Evolutionary conservation across 2,113 vertebrate species (phyloP).

Genomic region (Myrmecobius fasciatus): DNA sequence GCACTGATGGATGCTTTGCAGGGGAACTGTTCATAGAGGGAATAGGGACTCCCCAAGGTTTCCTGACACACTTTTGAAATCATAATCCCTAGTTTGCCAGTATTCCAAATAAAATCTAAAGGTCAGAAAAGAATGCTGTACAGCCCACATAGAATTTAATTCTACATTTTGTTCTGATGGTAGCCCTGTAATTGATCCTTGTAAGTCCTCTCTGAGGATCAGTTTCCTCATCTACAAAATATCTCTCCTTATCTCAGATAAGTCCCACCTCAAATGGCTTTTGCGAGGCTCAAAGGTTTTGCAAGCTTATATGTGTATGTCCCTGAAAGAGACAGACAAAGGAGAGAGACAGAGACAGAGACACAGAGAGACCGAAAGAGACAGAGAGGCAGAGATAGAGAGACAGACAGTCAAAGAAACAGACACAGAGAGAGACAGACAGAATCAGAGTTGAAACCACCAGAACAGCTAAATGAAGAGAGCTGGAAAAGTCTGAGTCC

Average conservation of each 20-base stretch:
- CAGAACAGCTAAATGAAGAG: too few species aligned
- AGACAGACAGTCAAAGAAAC: too few species aligned
- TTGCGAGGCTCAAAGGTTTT: neutral
- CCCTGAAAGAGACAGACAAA: neutral
- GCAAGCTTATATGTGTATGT: neutral
- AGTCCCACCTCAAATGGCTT: neutral
- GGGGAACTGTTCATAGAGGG: neutral
- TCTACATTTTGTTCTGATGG: neutral
- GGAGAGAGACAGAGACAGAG: too few species aligned
- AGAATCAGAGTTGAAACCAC: too few species aligned
- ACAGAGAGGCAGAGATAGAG: too few species aligned
- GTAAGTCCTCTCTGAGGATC: neutral
- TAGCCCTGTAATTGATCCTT: neutral
- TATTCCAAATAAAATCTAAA: neutral
- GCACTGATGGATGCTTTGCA: conserved; percentile 17
- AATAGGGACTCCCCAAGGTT: neutral
- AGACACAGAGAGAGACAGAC: too few species aligned
- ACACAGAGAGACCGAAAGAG: too few species aligned
- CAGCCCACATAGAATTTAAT: neutral
- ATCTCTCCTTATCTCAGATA: neutral
- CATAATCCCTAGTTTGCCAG: neutral
- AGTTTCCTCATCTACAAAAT: neutral
- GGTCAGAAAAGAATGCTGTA: neutral
- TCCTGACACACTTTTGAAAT: neutral
- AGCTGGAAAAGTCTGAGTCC: too few species aligned